Conservation (phyloP, 2,113 vertebrate genomes). For the Anas platyrhynchos region DNA sequence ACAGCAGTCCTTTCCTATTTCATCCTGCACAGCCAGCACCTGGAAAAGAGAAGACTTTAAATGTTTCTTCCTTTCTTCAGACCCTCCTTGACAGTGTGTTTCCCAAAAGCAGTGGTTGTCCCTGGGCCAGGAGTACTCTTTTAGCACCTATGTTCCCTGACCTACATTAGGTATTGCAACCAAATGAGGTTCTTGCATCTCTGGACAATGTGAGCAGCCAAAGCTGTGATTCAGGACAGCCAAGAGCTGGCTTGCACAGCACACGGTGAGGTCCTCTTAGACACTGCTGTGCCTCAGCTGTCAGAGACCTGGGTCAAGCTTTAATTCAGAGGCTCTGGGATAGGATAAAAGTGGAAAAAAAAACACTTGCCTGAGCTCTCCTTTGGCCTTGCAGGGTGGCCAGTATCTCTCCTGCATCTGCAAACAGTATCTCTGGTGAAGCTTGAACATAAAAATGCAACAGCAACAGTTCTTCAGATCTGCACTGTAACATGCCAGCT, state of each 20-base stretch:
- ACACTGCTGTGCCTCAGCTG: neutral
- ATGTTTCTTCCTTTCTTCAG: neutral
- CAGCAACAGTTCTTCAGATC: neutral
- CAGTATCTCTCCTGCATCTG: neutral
- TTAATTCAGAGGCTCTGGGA: neutral
- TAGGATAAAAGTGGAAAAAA: neutral
- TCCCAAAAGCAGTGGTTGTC: neutral
- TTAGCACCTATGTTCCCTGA: neutral
- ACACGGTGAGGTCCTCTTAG: neutral
- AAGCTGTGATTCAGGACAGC: neutral
- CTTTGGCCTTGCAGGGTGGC: neutral
- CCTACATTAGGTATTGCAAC: neutral
- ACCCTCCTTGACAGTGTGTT: neutral
- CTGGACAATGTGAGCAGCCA: neutral
- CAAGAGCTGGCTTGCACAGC: rapidly evolving
- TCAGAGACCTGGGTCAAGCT: neutral
- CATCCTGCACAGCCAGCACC: neutral
- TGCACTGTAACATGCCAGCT: rapidly evolving
- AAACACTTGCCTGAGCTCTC: neutral
- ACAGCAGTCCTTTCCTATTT: neutral
- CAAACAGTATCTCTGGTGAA: neutral
- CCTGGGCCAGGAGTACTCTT: neutral
- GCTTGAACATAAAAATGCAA: neutral
- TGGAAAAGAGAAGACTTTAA: neutral
- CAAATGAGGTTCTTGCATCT: neutral